A percentile compares a stretch with the other conserved stretches of the same genome.
Conservation (phyloP, 1,140 invertebrate genomes). For the Physella acuta region DNA sequence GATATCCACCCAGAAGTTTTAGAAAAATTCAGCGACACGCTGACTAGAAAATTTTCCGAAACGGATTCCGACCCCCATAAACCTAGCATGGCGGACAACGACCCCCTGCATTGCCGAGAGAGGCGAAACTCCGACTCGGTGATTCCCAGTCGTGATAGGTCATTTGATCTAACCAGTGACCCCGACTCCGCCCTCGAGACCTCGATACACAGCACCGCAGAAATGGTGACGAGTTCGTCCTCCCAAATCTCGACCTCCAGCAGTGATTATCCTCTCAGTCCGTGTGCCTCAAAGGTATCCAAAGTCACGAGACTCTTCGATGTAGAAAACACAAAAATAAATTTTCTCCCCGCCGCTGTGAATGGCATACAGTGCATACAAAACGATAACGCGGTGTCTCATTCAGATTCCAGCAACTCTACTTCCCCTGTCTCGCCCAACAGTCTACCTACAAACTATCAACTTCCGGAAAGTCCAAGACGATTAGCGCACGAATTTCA, state of each 20-base stretch:
- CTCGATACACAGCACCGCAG: conserved; percentile 9
- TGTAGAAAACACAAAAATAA: conserved; percentile 1
- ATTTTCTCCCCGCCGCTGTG: neutral
- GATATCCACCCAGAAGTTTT: conserved; percentile 69
- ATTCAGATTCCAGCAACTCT: neutral
- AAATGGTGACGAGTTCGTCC: conserved; percentile 13
- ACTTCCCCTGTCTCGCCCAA: conserved; percentile 14
- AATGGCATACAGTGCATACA: neutral
- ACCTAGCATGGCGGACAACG: neutral
- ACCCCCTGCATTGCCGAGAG: neutral
- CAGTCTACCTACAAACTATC: neutral
- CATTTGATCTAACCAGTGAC: conserved; percentile 11
- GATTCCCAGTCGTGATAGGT: neutral
- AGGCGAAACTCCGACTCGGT: neutral
- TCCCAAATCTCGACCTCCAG: conserved; percentile 14
- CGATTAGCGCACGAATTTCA: conserved; percentile 19
- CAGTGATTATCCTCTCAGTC: conserved; percentile 11
- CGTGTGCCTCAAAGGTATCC: conserved; percentile 2
- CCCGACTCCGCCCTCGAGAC: conserved; percentile 11
- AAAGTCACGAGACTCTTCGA: conserved; percentile 9
- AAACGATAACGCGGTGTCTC: conserved; percentile 1
- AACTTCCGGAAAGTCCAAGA: conserved; percentile 15
- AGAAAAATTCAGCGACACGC: conserved; percentile 42
- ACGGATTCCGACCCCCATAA: neutral
- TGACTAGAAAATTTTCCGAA: conserved; percentile 11